Percentiles rank a stretch among this genome's conserved stretches.
Conservation (phyloP, 2,888 invertebrate genomes). For the Eupithecia exiguata region DNA sequence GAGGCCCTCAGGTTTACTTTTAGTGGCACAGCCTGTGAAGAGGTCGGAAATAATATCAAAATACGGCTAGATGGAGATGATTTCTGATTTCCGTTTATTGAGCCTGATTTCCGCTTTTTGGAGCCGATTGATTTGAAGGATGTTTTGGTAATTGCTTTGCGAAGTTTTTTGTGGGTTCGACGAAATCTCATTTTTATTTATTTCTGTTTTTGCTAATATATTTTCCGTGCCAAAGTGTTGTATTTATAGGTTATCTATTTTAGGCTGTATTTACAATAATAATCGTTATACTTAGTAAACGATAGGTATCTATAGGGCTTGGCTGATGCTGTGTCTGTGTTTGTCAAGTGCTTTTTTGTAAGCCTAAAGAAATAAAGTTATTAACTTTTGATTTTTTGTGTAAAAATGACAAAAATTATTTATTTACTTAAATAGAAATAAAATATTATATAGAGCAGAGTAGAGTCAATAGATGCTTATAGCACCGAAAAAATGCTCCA, state of each 20-base stretch:
- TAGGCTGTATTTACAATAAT: not conserved
- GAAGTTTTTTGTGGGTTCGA: conserved; percentile 31
- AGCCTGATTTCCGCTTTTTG: conserved; percentile 31
- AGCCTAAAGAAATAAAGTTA: not conserved
- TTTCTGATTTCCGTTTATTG: conserved; percentile 47
- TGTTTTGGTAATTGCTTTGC: conserved; percentile 40
- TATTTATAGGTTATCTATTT: not conserved
- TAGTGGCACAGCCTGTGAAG: conserved; percentile 19
- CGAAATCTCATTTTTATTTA: conserved; percentile 14
- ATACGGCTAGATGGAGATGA: conserved; percentile 40
- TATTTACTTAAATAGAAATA: no score
- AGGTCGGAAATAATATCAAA: conserved; percentile 45
- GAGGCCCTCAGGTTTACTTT: not conserved
- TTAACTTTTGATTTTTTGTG: no score
- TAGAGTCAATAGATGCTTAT: no score
- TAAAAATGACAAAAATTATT: not conserved
- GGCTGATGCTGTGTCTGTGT: not conserved
- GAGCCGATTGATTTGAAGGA: conserved; percentile 42
- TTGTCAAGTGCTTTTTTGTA: no score
- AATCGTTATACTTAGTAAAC: not conserved
- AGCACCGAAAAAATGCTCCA: not conserved
- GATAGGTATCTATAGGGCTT: not conserved
- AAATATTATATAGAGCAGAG: no score
- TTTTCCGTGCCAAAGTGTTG: not conserved
- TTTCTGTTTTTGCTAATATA: not conserved